phyloP scores from a whole-genome alignment of 2,797 vertebrate genomes.

The Oreonectes daqikongensis region DNA sequence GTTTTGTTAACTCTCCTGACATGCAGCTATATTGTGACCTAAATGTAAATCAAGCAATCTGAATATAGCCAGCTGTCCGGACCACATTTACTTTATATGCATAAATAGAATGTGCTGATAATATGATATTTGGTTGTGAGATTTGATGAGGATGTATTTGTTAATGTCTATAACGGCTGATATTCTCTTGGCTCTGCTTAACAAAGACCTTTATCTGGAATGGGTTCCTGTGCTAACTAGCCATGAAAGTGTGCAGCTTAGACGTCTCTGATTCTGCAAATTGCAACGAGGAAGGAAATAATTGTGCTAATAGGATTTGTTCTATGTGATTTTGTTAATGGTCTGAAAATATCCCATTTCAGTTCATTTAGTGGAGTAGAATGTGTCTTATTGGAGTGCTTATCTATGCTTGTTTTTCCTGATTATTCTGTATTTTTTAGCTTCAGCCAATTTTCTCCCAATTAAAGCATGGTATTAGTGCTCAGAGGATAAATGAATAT shows the following conservation, averaged over 20 bases:
- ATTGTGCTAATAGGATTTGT: slow-evolving; percentile 84
- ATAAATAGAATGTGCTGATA: slow-evolving; percentile 10
- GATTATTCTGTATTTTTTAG: slow-evolving; percentile 80
- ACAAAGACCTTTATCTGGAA: slow-evolving; percentile 58
- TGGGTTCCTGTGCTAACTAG: slow-evolving; percentile 72
- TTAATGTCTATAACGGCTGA: slow-evolving; percentile 1
- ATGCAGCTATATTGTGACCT: slow-evolving; percentile 18
- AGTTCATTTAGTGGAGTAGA: slow-evolving; percentile 84
- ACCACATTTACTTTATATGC: not conserved
- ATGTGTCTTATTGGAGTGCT: slow-evolving; percentile 85
- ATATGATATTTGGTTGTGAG: slow-evolving; percentile 4
- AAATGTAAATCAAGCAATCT: slow-evolving; percentile 28
- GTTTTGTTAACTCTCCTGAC: slow-evolving; percentile 31
- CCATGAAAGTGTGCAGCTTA: slow-evolving; percentile 75
- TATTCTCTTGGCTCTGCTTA: slow-evolving; percentile 18
- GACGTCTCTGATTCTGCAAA: slow-evolving; percentile 81
- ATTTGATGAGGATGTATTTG: slow-evolving; percentile 17
- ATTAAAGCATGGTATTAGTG: slow-evolving; percentile 87
- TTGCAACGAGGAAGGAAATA: slow-evolving; percentile 77
- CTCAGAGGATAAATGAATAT: slow-evolving; percentile 80
- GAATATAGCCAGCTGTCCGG: slow-evolving; percentile 11
- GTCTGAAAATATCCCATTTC: slow-evolving; percentile 86
- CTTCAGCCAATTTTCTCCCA: slow-evolving; percentile 85
- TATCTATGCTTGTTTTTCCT: slow-evolving; percentile 81
- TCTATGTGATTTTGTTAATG: slow-evolving; percentile 86